Percentiles rank a stretch among this genome's conserved stretches.
Conservation (phyloP, 2,888 invertebrate genomes). For the Therioaphis trifolii region DNA sequence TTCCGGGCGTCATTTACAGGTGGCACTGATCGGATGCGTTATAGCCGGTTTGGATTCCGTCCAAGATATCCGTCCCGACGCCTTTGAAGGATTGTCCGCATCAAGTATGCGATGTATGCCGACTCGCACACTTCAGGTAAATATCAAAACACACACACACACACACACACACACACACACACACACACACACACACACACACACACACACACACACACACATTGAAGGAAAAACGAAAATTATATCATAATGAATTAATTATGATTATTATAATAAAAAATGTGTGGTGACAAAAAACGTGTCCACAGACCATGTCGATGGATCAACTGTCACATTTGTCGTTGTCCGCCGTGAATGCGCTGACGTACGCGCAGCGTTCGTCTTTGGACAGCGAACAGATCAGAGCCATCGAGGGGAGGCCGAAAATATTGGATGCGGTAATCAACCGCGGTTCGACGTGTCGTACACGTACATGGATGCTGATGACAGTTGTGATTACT, state of each 20-base stretch:
- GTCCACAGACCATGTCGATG: conserved; percentile 46
- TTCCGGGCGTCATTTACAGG: conserved; percentile 63
- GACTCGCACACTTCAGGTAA: conserved; percentile 65
- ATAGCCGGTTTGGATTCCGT: conserved; percentile 65
- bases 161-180: too few relatives aligned
- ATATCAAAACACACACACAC: neutral
- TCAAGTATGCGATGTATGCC: conserved; percentile 66
- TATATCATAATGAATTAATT: too few relatives aligned
- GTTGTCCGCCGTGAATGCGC: conserved; percentile 38
- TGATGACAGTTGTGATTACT: too few relatives aligned
- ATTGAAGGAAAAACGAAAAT: too few relatives aligned
- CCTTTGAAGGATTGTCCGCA: conserved; percentile 66
- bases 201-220: too few relatives aligned
- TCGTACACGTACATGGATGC: neutral
- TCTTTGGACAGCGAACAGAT: conserved; percentile 25
- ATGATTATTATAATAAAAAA: too few relatives aligned
- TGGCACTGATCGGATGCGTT: conserved; percentile 66
- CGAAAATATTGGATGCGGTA: neutral
- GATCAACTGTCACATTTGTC: conserved; percentile 58
- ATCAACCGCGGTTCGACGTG: neutral
- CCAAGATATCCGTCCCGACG: conserved; percentile 65
- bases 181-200: too few relatives aligned
- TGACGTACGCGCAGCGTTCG: conserved; percentile 44
- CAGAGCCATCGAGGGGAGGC: conserved; percentile 31
- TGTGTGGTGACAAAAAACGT: too few relatives aligned